phyloP scores from a whole-genome alignment of 2,113 vertebrate genomes.

The Puffinus mauretanicus region DNA sequence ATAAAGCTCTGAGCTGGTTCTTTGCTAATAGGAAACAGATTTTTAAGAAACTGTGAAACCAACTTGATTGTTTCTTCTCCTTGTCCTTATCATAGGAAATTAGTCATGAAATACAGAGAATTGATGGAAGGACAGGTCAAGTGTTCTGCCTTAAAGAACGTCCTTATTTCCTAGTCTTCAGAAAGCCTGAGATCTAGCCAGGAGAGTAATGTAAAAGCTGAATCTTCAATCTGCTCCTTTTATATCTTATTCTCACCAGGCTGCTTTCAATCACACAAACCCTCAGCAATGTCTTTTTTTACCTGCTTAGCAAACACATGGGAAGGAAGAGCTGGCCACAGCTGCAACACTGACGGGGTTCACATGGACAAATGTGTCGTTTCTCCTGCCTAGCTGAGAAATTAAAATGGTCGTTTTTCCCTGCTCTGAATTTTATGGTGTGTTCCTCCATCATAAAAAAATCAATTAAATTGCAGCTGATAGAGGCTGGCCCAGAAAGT shows the following conservation, averaged over 20 bases:
- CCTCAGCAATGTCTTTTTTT: background rate
- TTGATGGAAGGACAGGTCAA: background rate
- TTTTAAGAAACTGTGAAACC: background rate
- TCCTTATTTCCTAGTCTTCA: background rate
- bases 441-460: background rate
- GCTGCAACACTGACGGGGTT: background rate
- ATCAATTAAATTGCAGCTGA: constrained; percentile 2
- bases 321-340: background rate
- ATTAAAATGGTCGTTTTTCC: background rate
- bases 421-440: background rate
- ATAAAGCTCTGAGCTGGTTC: background rate
- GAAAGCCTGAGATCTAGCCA: background rate
- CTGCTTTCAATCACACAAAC: background rate
- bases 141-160: background rate
- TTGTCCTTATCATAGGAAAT: background rate
- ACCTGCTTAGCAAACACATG: background rate
- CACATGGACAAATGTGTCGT: background rate
- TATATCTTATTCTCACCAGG: background rate
- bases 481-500: background rate
- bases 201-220: background rate
- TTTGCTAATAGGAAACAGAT: background rate
- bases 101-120: background rate
- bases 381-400: background rate
- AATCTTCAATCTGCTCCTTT: background rate
- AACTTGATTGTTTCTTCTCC: background rate